phyloP scores from a whole-genome alignment of 2,113 vertebrate genomes.

The Aegotheles bennettii region DNA sequence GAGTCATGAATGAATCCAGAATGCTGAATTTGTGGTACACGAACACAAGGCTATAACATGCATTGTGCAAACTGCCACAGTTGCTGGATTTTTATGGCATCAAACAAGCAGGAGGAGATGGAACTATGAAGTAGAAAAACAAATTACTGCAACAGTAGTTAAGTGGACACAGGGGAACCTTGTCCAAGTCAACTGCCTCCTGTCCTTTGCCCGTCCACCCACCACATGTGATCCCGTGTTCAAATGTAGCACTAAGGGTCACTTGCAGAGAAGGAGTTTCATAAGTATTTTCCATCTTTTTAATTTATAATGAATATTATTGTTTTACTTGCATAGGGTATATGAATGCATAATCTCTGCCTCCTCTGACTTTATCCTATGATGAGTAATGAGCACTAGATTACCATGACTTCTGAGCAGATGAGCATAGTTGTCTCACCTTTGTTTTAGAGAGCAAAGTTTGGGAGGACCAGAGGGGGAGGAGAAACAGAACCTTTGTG shows the following conservation, averaged over 20 bases:
- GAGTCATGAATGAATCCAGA: slow-evolving; percentile 43
- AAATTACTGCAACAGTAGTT: slow-evolving; percentile 42
- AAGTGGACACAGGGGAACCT: neutral
- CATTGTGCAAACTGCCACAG: slow-evolving; percentile 40
- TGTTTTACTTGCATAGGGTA: neutral
- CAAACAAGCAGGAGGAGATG: slow-evolving; percentile 48
- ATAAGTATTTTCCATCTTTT: neutral
- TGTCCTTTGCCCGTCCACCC: neutral
- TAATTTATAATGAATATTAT: neutral
- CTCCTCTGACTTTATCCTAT: neutral
- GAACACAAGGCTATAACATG: slow-evolving; percentile 31
- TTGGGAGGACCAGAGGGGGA: neutral
- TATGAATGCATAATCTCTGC: neutral
- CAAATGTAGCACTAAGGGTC: neutral
- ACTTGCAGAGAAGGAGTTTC: neutral
- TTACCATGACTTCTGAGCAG: neutral
- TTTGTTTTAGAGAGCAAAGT: slow-evolving; percentile 12
- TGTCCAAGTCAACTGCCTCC: slow-evolving; percentile 23
- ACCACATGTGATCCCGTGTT: neutral
- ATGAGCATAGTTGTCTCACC: neutral
- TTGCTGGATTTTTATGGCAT: slow-evolving; percentile 44
- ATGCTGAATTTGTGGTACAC: slow-evolving; percentile 25
- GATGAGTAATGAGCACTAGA: neutral
- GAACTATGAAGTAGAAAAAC: slow-evolving; percentile 50
- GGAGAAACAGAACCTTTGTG: slow-evolving; percentile 18